phyloP scores from a whole-genome alignment of 2,888 invertebrate genomes.

The Calameuta pallipes region DNA sequence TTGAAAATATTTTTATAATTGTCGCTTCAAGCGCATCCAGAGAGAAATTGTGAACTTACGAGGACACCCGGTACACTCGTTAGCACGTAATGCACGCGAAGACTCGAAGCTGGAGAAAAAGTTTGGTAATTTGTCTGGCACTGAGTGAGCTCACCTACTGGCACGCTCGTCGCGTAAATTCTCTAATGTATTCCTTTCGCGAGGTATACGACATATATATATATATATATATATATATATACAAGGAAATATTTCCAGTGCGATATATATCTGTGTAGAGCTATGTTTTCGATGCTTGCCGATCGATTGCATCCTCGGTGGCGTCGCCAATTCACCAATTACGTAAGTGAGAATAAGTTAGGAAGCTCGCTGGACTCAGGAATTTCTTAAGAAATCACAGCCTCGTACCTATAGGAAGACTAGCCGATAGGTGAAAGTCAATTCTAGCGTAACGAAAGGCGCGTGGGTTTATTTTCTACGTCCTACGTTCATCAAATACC shows the following conservation, averaged over 20 bases:
- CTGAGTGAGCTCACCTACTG: neutral
- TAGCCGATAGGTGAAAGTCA: neutral
- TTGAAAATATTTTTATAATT: neutral
- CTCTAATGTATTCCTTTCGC: neutral
- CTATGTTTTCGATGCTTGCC: neutral
- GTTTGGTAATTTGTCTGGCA: neutral
- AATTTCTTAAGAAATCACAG: neutral
- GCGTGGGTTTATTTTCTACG: neutral
- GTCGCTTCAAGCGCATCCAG: neutral
- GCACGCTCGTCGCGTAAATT: neutral
- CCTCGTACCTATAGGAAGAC: neutral
- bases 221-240: neutral
- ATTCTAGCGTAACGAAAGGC: neutral
- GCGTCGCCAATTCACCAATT: neutral
- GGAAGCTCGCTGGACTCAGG: neutral
- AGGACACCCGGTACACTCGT: neutral
- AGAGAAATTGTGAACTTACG: neutral
- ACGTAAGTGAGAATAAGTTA: neutral
- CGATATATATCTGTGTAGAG: neutral
- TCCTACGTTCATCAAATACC: neutral
- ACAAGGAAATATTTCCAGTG: neutral
- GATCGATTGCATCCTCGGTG: neutral
- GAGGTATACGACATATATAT: neutral
- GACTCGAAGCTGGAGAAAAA: slow-evolving; percentile 4
- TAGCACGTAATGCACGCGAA: slow-evolving; percentile 1